These are phyloP conservation scores for Archocentrus centrarchus DNA, from an alignment of 2,113 vertebrate genomes.

Conservation along the genomic window DNA sequence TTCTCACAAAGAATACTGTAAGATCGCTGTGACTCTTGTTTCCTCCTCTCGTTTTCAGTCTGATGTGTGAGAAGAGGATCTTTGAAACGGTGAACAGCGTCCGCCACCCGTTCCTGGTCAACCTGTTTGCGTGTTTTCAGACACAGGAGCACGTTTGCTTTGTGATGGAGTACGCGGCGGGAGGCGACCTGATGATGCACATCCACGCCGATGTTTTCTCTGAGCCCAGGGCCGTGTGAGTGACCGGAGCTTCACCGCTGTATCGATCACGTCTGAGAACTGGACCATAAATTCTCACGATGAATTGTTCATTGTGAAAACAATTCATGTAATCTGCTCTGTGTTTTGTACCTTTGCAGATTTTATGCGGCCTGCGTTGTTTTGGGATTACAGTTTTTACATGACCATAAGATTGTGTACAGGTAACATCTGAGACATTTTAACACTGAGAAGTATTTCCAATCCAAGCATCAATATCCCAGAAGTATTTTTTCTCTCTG, in stretches of 20 bases:
- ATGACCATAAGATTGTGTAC: constrained; percentile 99
- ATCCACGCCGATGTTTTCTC: constrained; percentile 99
- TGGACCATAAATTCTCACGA: neutral
- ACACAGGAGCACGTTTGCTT: constrained; percentile 98
- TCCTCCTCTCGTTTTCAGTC: constrained; percentile 73
- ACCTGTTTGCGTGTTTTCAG: constrained; percentile 99
- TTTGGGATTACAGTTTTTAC: constrained; percentile 96
- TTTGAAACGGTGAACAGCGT: constrained; percentile 99
- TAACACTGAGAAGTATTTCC: neutral
- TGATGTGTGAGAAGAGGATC: constrained; percentile 99
- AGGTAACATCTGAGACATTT: constrained; percentile 83
- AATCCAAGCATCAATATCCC: accelerated
- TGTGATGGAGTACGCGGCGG: constrained; percentile 99
- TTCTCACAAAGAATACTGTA: neutral
- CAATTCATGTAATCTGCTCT: neutral
- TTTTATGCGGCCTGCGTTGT: constrained; percentile 99
- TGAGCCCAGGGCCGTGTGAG: constrained; percentile 97
- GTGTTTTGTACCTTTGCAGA: constrained; percentile 71
- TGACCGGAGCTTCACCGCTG: constrained; percentile 33
- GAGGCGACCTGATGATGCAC: constrained; percentile 99
- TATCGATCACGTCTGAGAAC: neutral
- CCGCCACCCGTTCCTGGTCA: constrained; percentile 98
- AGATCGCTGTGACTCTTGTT: neutral
- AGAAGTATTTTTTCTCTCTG: neutral
- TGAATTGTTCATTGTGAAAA: too few species aligned